Percentiles rank a stretch among this genome's conserved stretches.
These are phyloP conservation scores for Papilio gigon DNA, from an alignment of 2,888 invertebrate species.

Conservation along the genomic window DNA sequence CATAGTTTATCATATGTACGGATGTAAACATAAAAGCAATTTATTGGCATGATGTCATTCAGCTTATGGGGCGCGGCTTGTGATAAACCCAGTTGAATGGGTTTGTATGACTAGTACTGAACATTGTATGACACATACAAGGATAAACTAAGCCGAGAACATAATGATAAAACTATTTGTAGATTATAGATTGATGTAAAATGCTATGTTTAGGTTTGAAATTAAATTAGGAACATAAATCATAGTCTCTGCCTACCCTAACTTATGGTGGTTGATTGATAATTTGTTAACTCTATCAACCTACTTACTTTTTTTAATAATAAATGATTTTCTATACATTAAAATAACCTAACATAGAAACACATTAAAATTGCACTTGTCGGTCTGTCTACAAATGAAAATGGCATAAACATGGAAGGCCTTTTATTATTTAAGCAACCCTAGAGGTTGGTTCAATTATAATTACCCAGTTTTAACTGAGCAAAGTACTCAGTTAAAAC, in stretches of 20 bases:
- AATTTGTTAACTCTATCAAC: too few relatives aligned
- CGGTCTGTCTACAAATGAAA: background rate
- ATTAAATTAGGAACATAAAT: too few relatives aligned
- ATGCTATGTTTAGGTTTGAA: too few relatives aligned
- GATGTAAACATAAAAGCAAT: constrained; percentile 5
- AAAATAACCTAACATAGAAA: background rate
- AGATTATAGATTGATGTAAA: background rate
- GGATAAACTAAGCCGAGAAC: background rate
- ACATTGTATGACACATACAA: constrained; percentile 5
- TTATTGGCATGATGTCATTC: constrained; percentile 13
- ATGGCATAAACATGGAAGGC: background rate
- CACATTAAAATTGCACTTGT: background rate
- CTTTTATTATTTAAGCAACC: background rate
- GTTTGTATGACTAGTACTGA: background rate
- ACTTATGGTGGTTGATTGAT: too few relatives aligned
- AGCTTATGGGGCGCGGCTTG: background rate
- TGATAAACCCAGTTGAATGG: constrained; percentile 14
- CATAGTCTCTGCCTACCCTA: too few relatives aligned
- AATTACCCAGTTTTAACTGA: too few relatives aligned
- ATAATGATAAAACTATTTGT: background rate
- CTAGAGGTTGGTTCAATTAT: background rate
- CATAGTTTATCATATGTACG: background rate
- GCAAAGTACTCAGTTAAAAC: too few relatives aligned
- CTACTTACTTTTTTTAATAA: too few relatives aligned
- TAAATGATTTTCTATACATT: too few relatives aligned